Evolutionary conservation across 1,140 invertebrate species (phyloP), one percentile per base, ranked within the genome.

Genomic region (Dinoponera quadriceps): DNA sequence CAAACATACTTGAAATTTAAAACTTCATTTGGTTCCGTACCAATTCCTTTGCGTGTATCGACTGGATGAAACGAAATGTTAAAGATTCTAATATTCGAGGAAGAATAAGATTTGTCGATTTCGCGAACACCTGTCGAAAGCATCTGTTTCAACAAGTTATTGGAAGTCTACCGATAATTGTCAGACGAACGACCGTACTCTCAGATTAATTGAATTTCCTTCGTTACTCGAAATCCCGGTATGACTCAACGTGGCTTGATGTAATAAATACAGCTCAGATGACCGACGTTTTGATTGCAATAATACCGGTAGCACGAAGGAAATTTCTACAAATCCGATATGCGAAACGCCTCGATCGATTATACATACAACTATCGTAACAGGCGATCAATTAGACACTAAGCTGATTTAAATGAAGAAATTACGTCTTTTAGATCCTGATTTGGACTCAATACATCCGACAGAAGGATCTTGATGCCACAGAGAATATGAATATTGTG

Each of bases 121-220:
- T 18, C 51, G 22, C 33, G 14, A 14, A 68, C 63, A 77, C 33
- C 82, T 59, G 68, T 81, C 75, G 44, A 18, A 20, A 82, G 54
- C 65, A 62, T 82, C 83, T 82, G 77, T 48, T 84, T 72, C 57
- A 62, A 62, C 72, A 71, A 69, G 77, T 84, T 84, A 82, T 84
- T 82, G 29, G 77, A 72, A 51, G 83, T 38, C 65, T 33, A 48
- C 25, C 59, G 44, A 29, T 69, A 71, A 84, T 84, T 84, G 83
- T 48, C 55, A 62, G 48, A 38, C 29, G 75, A 71, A 84, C 49
- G 73, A 62, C 54, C 73, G 73, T 78, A 82, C 33, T 80, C 48
- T 59, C 38, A 25, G 49, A 51, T 71, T 84, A 84, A 84, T 84
- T 63, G 65, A 84, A 71, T 48, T 38, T 59, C 38, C 60, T 59